Evolutionary conservation across 2,797 vertebrate genomes (phyloP).

Genomic region (Jordanella pulchra): DNA sequence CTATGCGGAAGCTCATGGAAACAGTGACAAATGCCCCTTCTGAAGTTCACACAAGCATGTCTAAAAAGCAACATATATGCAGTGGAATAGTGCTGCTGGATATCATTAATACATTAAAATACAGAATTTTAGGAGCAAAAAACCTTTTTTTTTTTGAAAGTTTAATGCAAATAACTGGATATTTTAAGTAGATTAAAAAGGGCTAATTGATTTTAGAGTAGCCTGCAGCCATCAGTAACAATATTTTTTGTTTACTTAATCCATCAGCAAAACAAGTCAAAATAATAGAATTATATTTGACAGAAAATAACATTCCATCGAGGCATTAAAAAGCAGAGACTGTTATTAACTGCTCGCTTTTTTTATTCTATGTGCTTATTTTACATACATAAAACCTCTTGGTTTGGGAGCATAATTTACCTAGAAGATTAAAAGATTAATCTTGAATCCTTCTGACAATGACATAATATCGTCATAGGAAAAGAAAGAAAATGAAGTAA

Average conservation of each 20-base stretch:
- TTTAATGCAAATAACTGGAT: neutral
- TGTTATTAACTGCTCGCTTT: too few species aligned
- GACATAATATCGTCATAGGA: too few species aligned
- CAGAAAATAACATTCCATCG: too few species aligned
- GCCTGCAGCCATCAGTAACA: neutral
- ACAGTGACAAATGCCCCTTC: constrained; percentile 30
- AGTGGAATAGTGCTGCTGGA: neutral
- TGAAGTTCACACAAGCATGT: constrained; percentile 30
- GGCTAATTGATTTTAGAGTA: neutral
- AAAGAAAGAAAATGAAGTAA: too few species aligned
- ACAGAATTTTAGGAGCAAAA: neutral
- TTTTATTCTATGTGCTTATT: too few species aligned
- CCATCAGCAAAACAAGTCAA: neutral
- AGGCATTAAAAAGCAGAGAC: too few species aligned
- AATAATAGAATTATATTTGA: neutral
- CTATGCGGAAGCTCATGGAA: constrained; percentile 7
- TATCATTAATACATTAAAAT: neutral
- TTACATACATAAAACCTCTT: too few species aligned
- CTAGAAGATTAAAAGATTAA: too few species aligned
- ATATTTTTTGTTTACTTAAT: neutral
- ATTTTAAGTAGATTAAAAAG: neutral
- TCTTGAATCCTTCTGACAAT: too few species aligned
- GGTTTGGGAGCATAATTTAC: too few species aligned
- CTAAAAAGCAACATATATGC: constrained; percentile 6
- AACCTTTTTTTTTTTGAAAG: neutral